These are phyloP conservation scores for Plusia festucae DNA, from an alignment of 2,888 invertebrate genomes.

Conservation along the genomic window DNA sequence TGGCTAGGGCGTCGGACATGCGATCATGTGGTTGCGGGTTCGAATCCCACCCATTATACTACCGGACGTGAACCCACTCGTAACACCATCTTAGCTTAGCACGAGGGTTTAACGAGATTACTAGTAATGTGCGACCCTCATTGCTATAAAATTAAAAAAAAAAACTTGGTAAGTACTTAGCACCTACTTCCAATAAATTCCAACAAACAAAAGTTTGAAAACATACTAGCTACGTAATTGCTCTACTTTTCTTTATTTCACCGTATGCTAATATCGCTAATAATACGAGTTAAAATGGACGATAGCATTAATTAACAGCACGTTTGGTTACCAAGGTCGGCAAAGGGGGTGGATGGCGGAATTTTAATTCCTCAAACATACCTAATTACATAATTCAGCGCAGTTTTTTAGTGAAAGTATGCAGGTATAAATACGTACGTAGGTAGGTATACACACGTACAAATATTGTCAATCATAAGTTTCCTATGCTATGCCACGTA, in stretches of 20 bases:
- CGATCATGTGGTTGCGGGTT: too few species aligned
- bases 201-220: neutral
- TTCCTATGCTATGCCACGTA: too few species aligned
- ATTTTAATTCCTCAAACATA: neutral
- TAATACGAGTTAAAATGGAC: neutral
- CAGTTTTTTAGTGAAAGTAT: neutral
- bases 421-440: neutral
- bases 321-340: neutral
- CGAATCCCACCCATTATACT: too few species aligned
- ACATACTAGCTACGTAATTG: neutral
- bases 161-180: neutral
- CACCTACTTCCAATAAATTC: neutral
- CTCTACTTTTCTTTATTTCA: neutral
- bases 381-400: neutral
- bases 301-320: neutral
- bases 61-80: too few species aligned
- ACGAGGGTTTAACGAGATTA: too few species aligned
- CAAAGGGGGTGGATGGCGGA: neutral
- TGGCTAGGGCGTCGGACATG: too few species aligned
- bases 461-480: neutral
- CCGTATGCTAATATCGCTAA: slow-evolving; percentile 2
- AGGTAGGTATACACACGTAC: neutral
- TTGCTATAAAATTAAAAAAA: too few species aligned
- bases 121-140: too few species aligned
- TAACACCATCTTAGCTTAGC: too few species aligned